phyloP scores from a whole-genome alignment of 1,140 invertebrate genomes.

The Hormaphis cornu region DNA sequence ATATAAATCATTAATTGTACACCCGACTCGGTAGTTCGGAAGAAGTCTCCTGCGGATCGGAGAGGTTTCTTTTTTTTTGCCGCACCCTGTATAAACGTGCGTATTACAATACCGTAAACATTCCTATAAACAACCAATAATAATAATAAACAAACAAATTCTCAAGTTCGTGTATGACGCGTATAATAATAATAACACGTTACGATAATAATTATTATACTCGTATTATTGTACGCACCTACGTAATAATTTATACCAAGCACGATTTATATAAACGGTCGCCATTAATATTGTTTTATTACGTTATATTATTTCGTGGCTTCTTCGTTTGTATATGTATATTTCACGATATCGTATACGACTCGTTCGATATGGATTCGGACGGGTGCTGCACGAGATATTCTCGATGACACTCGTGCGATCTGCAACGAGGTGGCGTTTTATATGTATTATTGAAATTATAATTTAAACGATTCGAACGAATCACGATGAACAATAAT shows the following conservation, averaged over 20 bases:
- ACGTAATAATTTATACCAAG: not conserved
- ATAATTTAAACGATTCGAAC: not conserved
- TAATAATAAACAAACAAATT: constrained; percentile 18
- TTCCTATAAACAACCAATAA: not conserved
- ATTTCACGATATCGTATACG: too few species aligned
- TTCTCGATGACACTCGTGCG: too few species aligned
- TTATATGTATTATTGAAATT: too few species aligned
- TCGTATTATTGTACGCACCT: not conserved
- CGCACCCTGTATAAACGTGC: too few species aligned
- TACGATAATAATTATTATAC: too few species aligned
- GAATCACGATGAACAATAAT: not conserved
- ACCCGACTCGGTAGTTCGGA: too few species aligned
- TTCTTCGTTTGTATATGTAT: too few species aligned
- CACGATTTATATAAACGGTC: not conserved
- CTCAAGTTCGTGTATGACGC: not conserved
- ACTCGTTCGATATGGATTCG: not conserved
- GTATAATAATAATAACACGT: not conserved
- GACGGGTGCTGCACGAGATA: not conserved
- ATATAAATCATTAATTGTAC: not conserved
- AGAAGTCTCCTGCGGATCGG: too few species aligned
- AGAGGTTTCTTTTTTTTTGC: too few species aligned
- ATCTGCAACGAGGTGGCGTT: too few species aligned
- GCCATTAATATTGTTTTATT: not conserved
- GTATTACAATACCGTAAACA: not conserved
- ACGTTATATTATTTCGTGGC: not conserved